Conservation (phyloP, 2,797 vertebrate genomes). For the Catharus ustulatus region DNA sequence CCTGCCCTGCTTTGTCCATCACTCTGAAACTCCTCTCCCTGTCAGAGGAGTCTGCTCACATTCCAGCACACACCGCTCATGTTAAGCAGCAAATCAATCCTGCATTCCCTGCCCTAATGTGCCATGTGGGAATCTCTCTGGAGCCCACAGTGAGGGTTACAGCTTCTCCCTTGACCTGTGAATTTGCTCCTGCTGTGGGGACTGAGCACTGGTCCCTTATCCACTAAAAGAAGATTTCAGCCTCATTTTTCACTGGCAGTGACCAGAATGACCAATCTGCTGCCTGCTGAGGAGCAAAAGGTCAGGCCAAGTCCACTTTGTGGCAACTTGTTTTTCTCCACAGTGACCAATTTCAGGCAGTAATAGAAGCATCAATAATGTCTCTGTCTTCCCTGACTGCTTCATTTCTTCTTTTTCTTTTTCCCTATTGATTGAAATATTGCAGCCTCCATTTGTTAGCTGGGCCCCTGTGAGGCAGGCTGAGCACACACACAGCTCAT, state of each 20-base stretch:
- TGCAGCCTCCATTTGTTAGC: conserved; percentile 22
- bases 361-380: conserved; percentile 69
- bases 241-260: conserved; percentile 53
- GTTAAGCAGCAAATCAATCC: conserved; percentile 14
- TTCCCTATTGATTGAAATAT: conserved; percentile 39
- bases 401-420: neutral
- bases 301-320: conserved; percentile 48
- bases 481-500: neutral
- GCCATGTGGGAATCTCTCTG: neutral
- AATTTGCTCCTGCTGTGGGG: neutral
- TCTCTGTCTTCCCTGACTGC: conserved; percentile 45
- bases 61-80: neutral
- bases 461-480: neutral
- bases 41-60: neutral
- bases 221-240: conserved; percentile 14
- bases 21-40: neutral
- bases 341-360: conserved; percentile 62
- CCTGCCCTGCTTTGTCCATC: neutral
- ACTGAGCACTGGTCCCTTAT: conserved; percentile 9
- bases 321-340: conserved; percentile 65
- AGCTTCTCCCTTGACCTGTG: conserved; percentile 22
- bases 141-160: neutral
- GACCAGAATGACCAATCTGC: conserved; percentile 57
- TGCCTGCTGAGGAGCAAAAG: conserved; percentile 30
- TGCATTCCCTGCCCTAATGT: neutral